These are phyloP conservation scores for Cloeon dipterum DNA, from an alignment of 2,888 invertebrate genomes.

Conservation along the genomic window DNA sequence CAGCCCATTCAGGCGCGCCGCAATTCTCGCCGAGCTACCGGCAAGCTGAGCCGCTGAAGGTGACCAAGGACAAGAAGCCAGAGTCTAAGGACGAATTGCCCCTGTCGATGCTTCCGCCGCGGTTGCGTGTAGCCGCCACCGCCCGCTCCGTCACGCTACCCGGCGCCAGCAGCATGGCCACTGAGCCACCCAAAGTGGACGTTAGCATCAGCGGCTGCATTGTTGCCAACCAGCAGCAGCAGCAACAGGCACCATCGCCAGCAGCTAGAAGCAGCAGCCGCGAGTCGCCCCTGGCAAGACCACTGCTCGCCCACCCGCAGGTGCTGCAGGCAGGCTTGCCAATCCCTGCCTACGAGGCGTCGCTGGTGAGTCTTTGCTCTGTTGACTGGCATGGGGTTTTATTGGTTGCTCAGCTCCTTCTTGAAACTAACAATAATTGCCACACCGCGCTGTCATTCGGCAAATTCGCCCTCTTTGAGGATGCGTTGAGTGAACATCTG, in stretches of 20 bases:
- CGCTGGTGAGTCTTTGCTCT: conserved; percentile 59
- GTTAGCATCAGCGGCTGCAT: conserved; percentile 28
- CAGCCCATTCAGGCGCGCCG: not conserved
- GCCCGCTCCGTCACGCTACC: conserved; percentile 3
- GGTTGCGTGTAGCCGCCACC: not conserved
- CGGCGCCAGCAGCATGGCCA: conserved; percentile 10
- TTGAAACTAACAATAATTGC: no score
- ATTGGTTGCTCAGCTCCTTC: no score
- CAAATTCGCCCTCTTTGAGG: no score
- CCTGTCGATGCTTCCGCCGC: not conserved
- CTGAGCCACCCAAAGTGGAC: conserved; percentile 30
- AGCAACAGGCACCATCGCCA: conserved; percentile 18
- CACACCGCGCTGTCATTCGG: no score
- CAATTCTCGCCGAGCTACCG: not conserved
- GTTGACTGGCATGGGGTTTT: no score
- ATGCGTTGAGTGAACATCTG: no score
- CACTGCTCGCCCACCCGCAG: conserved; percentile 15
- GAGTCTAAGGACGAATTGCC: no score
- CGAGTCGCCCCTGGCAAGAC: conserved; percentile 20
- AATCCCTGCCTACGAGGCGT: conserved; percentile 35
- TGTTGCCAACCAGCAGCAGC: conserved; percentile 18
- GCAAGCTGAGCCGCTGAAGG: not conserved
- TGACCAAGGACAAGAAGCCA: no score
- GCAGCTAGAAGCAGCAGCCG: conserved; percentile 16
- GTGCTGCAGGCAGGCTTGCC: conserved; percentile 29